phyloP scores from a whole-genome alignment of 2,888 invertebrate species.

The Perizoma flavofasciatum region DNA sequence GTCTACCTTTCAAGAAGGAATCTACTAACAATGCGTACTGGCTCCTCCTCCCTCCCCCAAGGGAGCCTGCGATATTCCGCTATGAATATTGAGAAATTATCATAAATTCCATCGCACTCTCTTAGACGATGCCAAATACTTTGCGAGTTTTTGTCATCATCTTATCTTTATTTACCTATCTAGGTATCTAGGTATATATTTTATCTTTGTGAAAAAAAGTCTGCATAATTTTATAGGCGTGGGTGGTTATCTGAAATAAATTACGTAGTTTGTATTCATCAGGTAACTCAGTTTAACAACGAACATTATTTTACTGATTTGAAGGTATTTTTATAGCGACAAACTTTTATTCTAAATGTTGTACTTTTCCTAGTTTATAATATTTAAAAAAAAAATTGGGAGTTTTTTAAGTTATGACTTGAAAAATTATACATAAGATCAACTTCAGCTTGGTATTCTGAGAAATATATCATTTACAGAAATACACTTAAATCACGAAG shows the following conservation, averaged over 20 bases:
- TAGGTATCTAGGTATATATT: too few species aligned
- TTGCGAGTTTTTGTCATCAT: constrained; percentile 46
- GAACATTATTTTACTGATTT: neutral
- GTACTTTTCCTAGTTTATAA: too few species aligned
- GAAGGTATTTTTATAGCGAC: neutral
- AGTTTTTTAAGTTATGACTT: too few species aligned
- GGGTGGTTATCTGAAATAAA: neutral
- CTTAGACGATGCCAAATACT: constrained; percentile 53
- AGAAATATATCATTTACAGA: too few species aligned
- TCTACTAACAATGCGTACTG: constrained; percentile 65
- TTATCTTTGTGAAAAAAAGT: constrained; percentile 5
- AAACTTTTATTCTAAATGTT: too few species aligned
- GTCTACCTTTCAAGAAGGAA: constrained; percentile 66
- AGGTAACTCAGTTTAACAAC: neutral
- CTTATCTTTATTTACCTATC: neutral
- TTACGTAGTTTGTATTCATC: constrained; percentile 1
- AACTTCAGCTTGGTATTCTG: too few species aligned
- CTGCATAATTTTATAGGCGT: constrained; percentile 9
- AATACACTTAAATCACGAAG: too few species aligned
- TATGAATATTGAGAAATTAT: constrained; percentile 77
- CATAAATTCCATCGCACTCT: constrained; percentile 64
- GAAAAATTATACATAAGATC: too few species aligned
- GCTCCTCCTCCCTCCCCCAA: constrained; percentile 34
- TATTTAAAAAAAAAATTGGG: too few species aligned
- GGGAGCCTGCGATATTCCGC: constrained; percentile 56